Conservation (phyloP, 2,113 vertebrate genomes). For the Elephas maximus region DNA sequence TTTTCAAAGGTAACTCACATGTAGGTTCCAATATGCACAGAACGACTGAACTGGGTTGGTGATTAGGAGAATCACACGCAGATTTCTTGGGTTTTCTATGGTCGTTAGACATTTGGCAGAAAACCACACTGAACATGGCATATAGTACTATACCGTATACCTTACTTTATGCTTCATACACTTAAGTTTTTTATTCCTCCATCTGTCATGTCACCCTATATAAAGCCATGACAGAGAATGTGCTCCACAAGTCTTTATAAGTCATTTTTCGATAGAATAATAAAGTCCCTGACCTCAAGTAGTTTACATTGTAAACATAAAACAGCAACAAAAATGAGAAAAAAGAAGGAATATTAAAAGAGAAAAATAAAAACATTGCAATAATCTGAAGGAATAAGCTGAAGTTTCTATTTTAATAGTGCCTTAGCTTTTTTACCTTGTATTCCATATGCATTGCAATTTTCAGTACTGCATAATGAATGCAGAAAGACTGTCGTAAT, state of each 20-base stretch:
- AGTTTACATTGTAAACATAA: slow-evolving; percentile 6
- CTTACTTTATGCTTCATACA: not conserved
- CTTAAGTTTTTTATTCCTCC: not conserved
- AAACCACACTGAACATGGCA: not conserved
- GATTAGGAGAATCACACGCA: not conserved
- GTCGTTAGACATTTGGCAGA: slow-evolving; percentile 6
- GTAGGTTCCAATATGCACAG: not conserved
- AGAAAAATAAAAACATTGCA: not conserved
- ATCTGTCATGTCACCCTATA: too few relatives aligned
- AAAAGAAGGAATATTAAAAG: not conserved
- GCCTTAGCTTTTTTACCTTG: not conserved
- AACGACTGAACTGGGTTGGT: not conserved
- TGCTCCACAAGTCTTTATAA: not conserved
- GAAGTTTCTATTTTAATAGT: not conserved
- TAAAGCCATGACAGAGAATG: not conserved
- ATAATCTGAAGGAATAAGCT: not conserved
- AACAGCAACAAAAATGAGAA: not conserved
- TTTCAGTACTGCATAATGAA: not conserved
- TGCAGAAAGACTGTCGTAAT: slow-evolving; percentile 14
- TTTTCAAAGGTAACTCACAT: not conserved
- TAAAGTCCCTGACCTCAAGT: not conserved
- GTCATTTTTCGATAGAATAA: not conserved
- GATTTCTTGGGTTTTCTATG: slow-evolving; percentile 10
- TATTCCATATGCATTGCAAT: not conserved
- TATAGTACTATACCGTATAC: rapidly evolving